Evolutionary conservation across 2,888 invertebrate genomes (phyloP).

Genomic region (Tupiocoris notatus): DNA sequence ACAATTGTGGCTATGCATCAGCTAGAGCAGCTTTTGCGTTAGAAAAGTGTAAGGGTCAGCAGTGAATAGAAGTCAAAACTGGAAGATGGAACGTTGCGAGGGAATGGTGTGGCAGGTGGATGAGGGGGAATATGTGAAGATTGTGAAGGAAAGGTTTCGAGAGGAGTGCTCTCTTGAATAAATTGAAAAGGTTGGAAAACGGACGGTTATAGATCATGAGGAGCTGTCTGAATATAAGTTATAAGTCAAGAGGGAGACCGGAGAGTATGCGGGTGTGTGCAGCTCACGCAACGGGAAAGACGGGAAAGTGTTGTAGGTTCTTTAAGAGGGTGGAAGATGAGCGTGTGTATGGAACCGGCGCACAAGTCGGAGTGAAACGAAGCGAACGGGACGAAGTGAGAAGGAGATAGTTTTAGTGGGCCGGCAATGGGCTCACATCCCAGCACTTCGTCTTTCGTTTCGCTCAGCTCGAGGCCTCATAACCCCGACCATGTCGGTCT

Average conservation of each 20-base stretch:
- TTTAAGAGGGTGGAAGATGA: background rate
- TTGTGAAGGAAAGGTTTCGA: background rate
- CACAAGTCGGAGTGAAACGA: background rate
- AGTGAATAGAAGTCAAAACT: background rate
- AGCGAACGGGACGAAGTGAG: background rate
- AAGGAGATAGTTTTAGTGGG: background rate
- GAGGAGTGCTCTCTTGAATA: constrained; percentile 13
- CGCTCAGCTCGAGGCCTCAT: background rate
- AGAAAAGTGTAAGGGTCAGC: background rate
- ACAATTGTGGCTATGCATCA: background rate
- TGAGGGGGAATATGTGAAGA: background rate
- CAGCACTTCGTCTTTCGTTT: constrained; percentile 20
- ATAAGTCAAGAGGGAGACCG: constrained; percentile 26
- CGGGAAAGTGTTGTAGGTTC: background rate
- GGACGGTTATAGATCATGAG: constrained; percentile 31
- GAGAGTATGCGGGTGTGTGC: background rate
- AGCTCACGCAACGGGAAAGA: background rate
- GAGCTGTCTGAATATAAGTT: constrained; percentile 30
- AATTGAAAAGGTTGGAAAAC: constrained; percentile 33
- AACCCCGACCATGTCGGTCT: background rate
- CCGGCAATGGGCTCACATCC: constrained; percentile 28
- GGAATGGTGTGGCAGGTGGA: background rate
- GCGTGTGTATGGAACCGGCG: background rate
- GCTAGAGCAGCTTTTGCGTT: background rate
- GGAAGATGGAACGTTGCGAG: background rate